These are phyloP conservation scores for Nebria ingens DNA, from an alignment of 1,140 invertebrate species.

Conservation along the genomic window DNA sequence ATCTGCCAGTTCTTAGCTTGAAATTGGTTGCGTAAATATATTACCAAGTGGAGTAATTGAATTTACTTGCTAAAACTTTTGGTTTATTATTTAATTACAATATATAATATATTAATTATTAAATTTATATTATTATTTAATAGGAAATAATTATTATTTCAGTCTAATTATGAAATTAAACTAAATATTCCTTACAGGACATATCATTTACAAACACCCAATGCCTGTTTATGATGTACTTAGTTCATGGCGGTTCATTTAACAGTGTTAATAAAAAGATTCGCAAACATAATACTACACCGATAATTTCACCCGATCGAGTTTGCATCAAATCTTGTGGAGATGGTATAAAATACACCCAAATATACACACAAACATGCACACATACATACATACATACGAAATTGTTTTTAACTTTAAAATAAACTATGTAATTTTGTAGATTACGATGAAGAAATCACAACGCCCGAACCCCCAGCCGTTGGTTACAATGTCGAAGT, in stretches of 20 bases:
- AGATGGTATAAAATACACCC: conserved; percentile 26
- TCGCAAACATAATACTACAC: conserved; percentile 65
- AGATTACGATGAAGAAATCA: conserved; percentile 41
- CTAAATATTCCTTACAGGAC: conserved; percentile 43
- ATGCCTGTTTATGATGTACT: conserved; percentile 84
- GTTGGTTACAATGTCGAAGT: conserved; percentile 60
- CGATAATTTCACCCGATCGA: conserved; percentile 63
- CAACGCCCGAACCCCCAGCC: conserved; percentile 48
- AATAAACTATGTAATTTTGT: conserved; percentile 13
- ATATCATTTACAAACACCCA: conserved; percentile 70
- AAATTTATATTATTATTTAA: too few relatives aligned
- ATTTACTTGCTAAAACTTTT: too few relatives aligned
- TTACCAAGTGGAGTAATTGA: too few relatives aligned
- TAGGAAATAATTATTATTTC: too few relatives aligned
- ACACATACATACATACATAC: too few relatives aligned
- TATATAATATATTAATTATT: too few relatives aligned
- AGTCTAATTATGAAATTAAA: conserved; percentile 11
- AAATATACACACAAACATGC: background rate
- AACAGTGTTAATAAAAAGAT: conserved; percentile 79
- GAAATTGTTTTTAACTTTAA: too few relatives aligned
- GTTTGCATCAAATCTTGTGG: conserved; percentile 77
- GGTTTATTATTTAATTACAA: too few relatives aligned
- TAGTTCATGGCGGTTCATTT: conserved; percentile 71
- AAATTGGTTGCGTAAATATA: background rate
- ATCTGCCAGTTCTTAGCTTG: background rate